A percentile compares a stretch with the other conserved stretches of the same genome.
Evolutionary conservation across 2,888 invertebrate species (phyloP).

Genomic region (Gandaritis pyraliata): DNA sequence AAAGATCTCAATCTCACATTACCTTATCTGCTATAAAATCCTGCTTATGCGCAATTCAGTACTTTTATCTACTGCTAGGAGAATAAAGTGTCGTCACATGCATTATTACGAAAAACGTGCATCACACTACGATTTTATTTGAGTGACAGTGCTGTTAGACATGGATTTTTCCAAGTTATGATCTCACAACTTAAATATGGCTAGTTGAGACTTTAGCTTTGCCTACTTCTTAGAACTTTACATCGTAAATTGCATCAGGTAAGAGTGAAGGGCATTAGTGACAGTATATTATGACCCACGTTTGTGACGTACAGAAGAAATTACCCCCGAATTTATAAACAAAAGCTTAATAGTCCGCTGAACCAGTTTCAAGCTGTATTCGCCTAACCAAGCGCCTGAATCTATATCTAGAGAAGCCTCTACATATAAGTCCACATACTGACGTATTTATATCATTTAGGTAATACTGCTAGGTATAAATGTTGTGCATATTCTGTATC

Average conservation of each 20-base stretch:
- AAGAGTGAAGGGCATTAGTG: background rate
- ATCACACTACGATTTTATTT: constrained; percentile 17
- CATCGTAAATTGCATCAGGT: background rate
- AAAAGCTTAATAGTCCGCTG: too few relatives aligned
- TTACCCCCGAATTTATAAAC: too few relatives aligned
- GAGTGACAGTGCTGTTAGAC: constrained; percentile 29
- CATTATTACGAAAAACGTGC: constrained; percentile 37
- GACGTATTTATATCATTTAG: too few relatives aligned
- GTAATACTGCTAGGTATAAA: too few relatives aligned
- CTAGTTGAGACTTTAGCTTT: background rate
- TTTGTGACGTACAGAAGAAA: too few relatives aligned
- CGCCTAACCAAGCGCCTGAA: too few relatives aligned
- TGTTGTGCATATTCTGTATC: constrained; percentile 2
- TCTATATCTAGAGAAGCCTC: too few relatives aligned
- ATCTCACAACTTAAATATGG: background rate
- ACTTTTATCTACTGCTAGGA: background rate
- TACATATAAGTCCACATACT: too few relatives aligned
- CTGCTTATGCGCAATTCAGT: constrained; percentile 17
- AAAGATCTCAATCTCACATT: constrained; percentile 16
- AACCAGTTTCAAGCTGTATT: too few relatives aligned
- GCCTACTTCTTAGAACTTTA: background rate
- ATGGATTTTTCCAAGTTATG: constrained; percentile 34
- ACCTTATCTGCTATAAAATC: constrained; percentile 7
- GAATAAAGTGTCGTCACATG: constrained; percentile 31
- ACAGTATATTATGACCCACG: too few relatives aligned